Evolutionary conservation across 2,888 invertebrate species (phyloP).

Genomic region (Quadriops clusia): DNA sequence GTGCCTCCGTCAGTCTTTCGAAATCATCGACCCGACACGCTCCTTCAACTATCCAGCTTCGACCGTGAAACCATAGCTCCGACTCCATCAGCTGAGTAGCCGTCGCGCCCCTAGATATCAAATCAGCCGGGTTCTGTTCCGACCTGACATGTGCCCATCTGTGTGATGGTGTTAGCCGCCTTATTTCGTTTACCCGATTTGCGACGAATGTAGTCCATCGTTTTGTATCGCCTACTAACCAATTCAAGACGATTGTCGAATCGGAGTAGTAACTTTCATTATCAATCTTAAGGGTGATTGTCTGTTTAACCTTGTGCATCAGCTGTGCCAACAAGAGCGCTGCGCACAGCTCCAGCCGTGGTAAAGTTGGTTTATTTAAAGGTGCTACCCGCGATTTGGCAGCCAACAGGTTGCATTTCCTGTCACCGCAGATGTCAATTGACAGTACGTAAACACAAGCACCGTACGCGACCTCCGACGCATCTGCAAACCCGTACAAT

Average conservation of each 20-base stretch:
- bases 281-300: conserved; percentile 11
- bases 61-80: conserved; percentile 18
- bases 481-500: too few relatives aligned
- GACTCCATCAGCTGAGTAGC: conserved; percentile 9
- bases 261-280: conserved; percentile 17
- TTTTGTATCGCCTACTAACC: conserved; percentile 14
- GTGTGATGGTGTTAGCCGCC: conserved; percentile 8
- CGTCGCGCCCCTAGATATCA: conserved; percentile 16
- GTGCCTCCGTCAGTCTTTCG: too few relatives aligned
- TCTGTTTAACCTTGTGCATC: conserved; percentile 8
- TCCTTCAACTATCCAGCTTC: too few relatives aligned
- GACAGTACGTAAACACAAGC: too few relatives aligned
- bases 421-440: too few relatives aligned
- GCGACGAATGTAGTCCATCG: conserved; percentile 20
- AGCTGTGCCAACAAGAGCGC: conserved; percentile 16
- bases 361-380: conserved; percentile 14
- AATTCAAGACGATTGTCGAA: conserved; percentile 19
- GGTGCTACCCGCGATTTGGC: conserved; percentile 17
- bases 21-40: too few relatives aligned
- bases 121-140: conserved; percentile 19
- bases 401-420: conserved; percentile 10
- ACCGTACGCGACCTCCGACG: too few relatives aligned
- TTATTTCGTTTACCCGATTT: conserved; percentile 19
- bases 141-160: conserved; percentile 18
- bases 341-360: conserved; percentile 15